Conservation (phyloP, 2,888 invertebrate genomes). For the Cryptus armator region DNA sequence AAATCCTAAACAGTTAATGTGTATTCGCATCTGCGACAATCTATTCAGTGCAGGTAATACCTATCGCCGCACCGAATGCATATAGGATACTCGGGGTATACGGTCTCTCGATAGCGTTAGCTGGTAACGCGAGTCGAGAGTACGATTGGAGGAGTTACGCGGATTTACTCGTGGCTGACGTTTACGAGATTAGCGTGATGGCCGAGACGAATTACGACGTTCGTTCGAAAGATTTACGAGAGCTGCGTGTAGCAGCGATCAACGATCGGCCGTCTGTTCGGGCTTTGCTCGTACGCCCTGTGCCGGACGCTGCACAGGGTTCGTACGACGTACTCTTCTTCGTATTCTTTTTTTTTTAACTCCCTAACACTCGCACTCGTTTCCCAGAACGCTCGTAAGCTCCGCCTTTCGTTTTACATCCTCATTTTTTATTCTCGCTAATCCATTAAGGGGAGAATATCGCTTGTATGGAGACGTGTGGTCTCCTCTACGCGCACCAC, state of each 20-base stretch:
- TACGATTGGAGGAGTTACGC: constrained; percentile 68
- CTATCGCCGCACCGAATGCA: not conserved
- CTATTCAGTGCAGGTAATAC: constrained; percentile 17
- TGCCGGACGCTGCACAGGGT: constrained; percentile 1
- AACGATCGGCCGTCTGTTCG: constrained; percentile 61
- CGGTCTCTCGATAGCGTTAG: constrained; percentile 31
- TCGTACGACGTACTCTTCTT: constrained; percentile 16
- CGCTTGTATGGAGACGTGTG: not conserved
- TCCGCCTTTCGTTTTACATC: constrained; percentile 42
- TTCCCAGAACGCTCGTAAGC: constrained; percentile 16
- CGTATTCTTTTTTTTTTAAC: constrained; percentile 40
- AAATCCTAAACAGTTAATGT: constrained; percentile 18
- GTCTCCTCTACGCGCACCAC: not conserved
- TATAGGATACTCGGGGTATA: not conserved
- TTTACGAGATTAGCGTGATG: constrained; percentile 72
- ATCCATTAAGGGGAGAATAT: not conserved
- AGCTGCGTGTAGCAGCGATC: constrained; percentile 67
- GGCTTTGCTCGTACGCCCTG: constrained; percentile 27
- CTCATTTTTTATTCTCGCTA: constrained; percentile 21
- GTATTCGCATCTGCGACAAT: constrained; percentile 31
- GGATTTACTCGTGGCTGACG: constrained; percentile 69
- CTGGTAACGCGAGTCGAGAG: constrained; percentile 34
- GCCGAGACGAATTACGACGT: constrained; percentile 69
- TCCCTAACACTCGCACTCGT: constrained; percentile 13
- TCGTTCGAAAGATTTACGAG: constrained; percentile 70